Percentiles rank a stretch among this genome's conserved stretches.
Evolutionary conservation across 35 echinoderm and acorn worm species (phyloP).

Genomic region (Ophioderma brevispina): DNA sequence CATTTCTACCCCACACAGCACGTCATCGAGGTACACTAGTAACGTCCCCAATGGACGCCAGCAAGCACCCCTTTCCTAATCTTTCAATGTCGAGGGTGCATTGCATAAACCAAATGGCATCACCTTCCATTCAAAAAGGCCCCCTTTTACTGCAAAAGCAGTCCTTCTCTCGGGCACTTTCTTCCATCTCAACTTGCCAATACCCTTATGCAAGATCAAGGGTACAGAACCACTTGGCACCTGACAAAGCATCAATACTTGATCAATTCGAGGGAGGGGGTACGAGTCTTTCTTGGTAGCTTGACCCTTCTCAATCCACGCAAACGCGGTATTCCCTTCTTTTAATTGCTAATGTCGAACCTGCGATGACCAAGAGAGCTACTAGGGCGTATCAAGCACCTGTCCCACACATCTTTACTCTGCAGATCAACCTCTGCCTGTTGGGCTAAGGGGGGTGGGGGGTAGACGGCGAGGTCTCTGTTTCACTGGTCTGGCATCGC

Average conservation of each 20-base stretch:
- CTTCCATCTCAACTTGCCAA: constrained; percentile 46
- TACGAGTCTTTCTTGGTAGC: not conserved
- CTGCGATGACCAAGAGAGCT: constrained; percentile 31
- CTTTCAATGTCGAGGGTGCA: constrained; percentile 54
- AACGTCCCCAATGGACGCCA: constrained; percentile 37
- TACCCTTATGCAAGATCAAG: constrained; percentile 65
- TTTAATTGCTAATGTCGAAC: constrained; percentile 15
- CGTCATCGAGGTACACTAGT: constrained; percentile 52
- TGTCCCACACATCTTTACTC: constrained; percentile 30
- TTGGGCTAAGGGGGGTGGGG: not conserved
- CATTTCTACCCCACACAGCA: not conserved
- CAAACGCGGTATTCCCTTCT: constrained; percentile 21
- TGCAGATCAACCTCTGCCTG: constrained; percentile 4
- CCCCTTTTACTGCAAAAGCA: constrained; percentile 48
- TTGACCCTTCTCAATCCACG: constrained; percentile 51
- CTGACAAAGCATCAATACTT: constrained; percentile 8
- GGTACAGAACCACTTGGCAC: constrained; percentile 49
- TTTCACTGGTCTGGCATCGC: too few relatives aligned
- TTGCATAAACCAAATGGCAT: constrained; percentile 65
- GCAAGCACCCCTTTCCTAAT: constrained; percentile 47
- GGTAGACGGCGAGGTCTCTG: not conserved
- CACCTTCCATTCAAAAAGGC: constrained; percentile 42
- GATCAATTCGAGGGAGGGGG: constrained; percentile 31
- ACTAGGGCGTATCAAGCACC: not conserved
- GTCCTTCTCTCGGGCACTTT: constrained; percentile 50